Conservation (phyloP, 1,140 invertebrate species). For the Bombus picipes region DNA sequence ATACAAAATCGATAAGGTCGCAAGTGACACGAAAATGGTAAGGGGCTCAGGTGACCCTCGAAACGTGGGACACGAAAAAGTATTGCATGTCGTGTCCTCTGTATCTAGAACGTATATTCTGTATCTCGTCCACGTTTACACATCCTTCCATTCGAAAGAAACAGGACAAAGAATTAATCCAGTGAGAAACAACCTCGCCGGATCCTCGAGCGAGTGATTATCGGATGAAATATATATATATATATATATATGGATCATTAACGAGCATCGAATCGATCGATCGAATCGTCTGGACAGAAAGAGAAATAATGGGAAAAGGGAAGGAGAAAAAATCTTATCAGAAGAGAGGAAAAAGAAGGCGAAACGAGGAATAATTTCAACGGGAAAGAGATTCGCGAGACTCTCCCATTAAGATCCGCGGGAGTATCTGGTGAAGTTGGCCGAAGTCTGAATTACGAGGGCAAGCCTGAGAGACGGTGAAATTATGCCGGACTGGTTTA, state of each 20-base stretch:
- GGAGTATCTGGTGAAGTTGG: background rate
- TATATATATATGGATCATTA: constrained; percentile 11
- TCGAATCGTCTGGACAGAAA: background rate
- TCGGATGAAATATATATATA: background rate
- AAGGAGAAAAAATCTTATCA: too few relatives aligned
- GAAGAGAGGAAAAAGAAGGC: background rate
- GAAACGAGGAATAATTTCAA: background rate
- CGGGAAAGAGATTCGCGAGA: background rate
- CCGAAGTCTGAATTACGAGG: constrained; percentile 1
- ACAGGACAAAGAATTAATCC: background rate
- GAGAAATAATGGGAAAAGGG: too few relatives aligned
- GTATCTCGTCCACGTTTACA: background rate
- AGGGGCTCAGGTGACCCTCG: too few relatives aligned
- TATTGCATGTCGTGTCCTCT: too few relatives aligned
- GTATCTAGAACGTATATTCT: too few relatives aligned
- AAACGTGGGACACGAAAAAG: too few relatives aligned
- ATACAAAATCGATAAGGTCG: too few relatives aligned
- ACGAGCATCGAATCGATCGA: background rate
- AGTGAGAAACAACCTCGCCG: background rate
- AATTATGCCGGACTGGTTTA: constrained; percentile 31
- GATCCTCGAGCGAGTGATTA: constrained; percentile 25
- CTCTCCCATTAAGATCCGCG: constrained; percentile 13
- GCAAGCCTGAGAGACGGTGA: background rate
- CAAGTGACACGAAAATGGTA: too few relatives aligned
- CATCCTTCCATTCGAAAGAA: background rate